phyloP scores from a whole-genome alignment of 2,113 vertebrate species.

The Arvicanthis niloticus region DNA sequence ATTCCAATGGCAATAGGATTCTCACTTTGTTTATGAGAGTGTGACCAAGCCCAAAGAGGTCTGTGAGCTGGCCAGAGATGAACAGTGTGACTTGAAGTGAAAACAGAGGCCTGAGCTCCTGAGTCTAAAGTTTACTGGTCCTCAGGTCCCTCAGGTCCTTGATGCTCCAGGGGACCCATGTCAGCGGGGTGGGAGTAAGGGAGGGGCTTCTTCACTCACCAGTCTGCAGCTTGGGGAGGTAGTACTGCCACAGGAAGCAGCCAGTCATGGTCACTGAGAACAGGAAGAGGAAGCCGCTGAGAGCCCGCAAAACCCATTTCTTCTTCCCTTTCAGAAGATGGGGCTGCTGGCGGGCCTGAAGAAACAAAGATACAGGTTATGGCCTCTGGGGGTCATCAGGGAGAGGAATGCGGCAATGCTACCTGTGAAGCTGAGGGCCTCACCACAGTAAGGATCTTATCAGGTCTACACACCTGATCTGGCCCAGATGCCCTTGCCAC shows the following conservation, averaged over 20 bases:
- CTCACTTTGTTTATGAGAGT: not conserved
- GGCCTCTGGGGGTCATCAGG: not conserved
- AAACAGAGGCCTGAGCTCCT: not conserved
- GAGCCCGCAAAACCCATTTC: conserved; percentile 87
- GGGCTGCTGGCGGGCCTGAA: conserved; percentile 55
- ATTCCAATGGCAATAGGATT: not conserved
- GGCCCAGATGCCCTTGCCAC: not conserved
- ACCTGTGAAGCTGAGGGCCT: not conserved
- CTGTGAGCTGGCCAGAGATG: not conserved
- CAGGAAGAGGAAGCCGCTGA: conserved; percentile 89
- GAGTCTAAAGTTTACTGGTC: not conserved
- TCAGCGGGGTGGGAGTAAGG: fast-evolving
- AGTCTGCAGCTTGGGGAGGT: conserved; percentile 86
- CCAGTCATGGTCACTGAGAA: conserved; percentile 90
- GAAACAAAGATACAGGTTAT: not conserved
- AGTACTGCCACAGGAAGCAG: conserved; percentile 94
- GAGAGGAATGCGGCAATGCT: no score
- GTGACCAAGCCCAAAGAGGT: not conserved
- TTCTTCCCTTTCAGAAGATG: conserved; percentile 84
- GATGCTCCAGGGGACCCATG: not conserved
- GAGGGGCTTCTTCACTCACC: conserved; percentile 78
- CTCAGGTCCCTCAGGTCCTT: no score
- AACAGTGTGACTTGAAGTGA: not conserved
- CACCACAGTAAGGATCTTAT: no score
- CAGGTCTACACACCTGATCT: not conserved